Percentiles rank a stretch among this genome's conserved stretches.
phyloP scores from a whole-genome alignment of 2,797 vertebrate genomes.

The Sylvilagus floridanus region DNA sequence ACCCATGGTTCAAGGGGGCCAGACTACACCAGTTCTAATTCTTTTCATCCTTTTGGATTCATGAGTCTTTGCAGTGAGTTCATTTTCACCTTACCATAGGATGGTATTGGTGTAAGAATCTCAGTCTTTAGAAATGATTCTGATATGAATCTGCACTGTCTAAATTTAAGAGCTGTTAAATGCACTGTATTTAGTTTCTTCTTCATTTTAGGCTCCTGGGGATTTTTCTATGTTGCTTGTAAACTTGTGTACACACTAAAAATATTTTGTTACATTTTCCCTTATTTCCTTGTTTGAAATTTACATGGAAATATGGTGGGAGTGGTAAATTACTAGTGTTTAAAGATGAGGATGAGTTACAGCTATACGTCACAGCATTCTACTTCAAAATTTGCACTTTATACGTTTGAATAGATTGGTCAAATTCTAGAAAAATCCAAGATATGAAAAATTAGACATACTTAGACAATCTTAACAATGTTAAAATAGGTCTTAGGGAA shows the following conservation, averaged over 20 bases:
- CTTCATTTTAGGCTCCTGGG: slow-evolving; percentile 7
- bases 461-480: not conserved
- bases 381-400: not conserved
- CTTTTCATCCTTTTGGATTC: not conserved
- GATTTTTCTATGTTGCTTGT: slow-evolving; percentile 30
- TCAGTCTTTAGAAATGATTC: slow-evolving; percentile 11
- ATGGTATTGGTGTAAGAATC: slow-evolving; percentile 17
- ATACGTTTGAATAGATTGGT: not conserved
- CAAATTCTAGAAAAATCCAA: not conserved
- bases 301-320: not conserved
- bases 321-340: not conserved
- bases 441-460: not conserved
- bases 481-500: not conserved
- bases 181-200: not conserved
- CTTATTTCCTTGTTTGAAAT: not conserved
- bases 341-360: not conserved
- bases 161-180: slow-evolving; percentile 71
- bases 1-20: no score
- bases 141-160: slow-evolving; percentile 20
- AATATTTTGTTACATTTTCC: not conserved
- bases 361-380: not conserved
- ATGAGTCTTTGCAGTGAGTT: not conserved
- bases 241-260: slow-evolving; percentile 8
- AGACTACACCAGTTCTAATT: not conserved
- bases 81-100: slow-evolving; percentile 51